Percentiles rank a stretch among this genome's conserved stretches.
phyloP scores from a whole-genome alignment of 1,140 invertebrate species.

The Leptoteleia sp. region DNA sequence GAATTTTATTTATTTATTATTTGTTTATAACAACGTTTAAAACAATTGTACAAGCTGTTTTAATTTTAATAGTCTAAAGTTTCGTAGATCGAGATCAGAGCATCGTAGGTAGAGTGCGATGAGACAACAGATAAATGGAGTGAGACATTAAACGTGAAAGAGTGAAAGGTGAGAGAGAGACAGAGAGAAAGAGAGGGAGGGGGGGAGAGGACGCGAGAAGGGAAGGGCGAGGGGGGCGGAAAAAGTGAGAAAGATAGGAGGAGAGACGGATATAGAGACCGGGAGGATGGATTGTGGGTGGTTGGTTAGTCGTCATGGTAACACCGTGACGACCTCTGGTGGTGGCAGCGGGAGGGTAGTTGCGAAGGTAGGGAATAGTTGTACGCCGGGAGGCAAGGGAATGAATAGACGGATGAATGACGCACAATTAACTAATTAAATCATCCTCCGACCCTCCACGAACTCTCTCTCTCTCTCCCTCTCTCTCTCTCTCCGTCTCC shows the following conservation, averaged over 20 bases:
- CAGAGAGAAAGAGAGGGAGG: not conserved
- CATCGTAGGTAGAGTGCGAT: no score
- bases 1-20: no score
- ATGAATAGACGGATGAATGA: slow-evolving; percentile 81
- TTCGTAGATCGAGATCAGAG: no score
- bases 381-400: slow-evolving; percentile 71
- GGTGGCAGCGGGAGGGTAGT: slow-evolving; percentile 62
- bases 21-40: no score
- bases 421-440: slow-evolving; percentile 82
- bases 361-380: slow-evolving; percentile 61
- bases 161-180: slow-evolving; percentile 19
- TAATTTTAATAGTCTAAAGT: no score
- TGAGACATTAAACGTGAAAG: no score
- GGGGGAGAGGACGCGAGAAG: slow-evolving; percentile 6
- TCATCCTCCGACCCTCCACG: slow-evolving; percentile 78
- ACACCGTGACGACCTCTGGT: slow-evolving; percentile 71
- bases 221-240: no score
- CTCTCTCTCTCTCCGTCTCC: slow-evolving; percentile 76
- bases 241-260: not conserved
- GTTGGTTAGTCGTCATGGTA: slow-evolving; percentile 76
- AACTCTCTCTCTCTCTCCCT: slow-evolving; percentile 74
- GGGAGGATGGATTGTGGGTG: slow-evolving; percentile 68
- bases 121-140: slow-evolving; percentile 3
- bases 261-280: slow-evolving; percentile 9
- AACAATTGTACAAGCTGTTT: no score